These are phyloP conservation scores for Eulacestoma nigropectus DNA, from an alignment of 2,113 vertebrate species.

Conservation along the genomic window DNA sequence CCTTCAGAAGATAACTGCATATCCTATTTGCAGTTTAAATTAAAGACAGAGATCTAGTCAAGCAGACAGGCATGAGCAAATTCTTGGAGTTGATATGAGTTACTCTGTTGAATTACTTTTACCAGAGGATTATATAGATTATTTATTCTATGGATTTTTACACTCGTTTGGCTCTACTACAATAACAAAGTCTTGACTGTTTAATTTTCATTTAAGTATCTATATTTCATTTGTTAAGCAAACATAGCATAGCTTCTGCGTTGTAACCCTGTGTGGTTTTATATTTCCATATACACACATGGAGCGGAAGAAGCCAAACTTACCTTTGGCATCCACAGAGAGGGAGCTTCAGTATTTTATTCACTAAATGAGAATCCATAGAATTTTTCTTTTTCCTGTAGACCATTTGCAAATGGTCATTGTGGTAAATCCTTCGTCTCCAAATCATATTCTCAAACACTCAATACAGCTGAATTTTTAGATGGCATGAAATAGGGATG, in stretches of 20 bases:
- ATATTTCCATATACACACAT: neutral
- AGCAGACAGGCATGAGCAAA: conserved; percentile 14
- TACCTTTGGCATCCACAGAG: neutral
- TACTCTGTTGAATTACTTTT: conserved; percentile 25
- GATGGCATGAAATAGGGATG: neutral
- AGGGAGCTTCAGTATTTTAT: neutral
- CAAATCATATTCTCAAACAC: neutral
- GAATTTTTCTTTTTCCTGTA: neutral
- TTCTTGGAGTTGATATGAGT: neutral
- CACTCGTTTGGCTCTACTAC: conserved; percentile 21
- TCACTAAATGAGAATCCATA: neutral
- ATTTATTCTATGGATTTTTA: conserved; percentile 53
- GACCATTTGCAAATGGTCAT: neutral
- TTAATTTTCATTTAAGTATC: conserved; percentile 49
- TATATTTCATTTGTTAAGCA: conserved; percentile 45
- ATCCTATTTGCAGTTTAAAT: conserved; percentile 39
- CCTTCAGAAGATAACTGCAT: neutral
- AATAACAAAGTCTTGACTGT: conserved; percentile 32
- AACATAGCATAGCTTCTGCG: conserved; percentile 4
- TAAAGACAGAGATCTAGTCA: neutral
- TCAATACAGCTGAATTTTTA: neutral
- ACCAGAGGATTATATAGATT: conserved; percentile 20
- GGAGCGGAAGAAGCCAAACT: neutral
- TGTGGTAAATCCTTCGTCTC: neutral
- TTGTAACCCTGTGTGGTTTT: conserved; percentile 10